Conservation (phyloP, 2,888 invertebrate species). For the Cantharis nigra region DNA sequence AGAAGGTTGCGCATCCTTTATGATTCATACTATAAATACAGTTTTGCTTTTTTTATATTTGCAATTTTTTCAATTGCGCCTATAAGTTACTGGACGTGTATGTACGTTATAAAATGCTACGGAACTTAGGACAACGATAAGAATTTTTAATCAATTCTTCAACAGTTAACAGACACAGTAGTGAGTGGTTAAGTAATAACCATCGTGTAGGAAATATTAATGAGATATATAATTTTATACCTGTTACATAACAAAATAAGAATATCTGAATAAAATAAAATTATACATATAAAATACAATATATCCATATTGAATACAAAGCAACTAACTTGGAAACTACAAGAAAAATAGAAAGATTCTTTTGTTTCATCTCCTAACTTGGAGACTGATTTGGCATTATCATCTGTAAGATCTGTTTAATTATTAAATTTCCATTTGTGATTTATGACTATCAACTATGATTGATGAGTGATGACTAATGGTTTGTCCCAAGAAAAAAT, state of each 20-base stretch:
- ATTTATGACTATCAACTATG: too few relatives aligned
- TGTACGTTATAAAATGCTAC: conserved; percentile 22
- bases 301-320: too few relatives aligned
- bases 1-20: background rate
- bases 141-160: conserved; percentile 20
- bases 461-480: too few relatives aligned
- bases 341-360: too few relatives aligned
- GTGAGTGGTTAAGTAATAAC: conserved; percentile 4
- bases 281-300: background rate
- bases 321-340: too few relatives aligned
- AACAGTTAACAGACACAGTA: conserved; percentile 1
- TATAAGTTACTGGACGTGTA: conserved; percentile 21
- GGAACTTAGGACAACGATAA: conserved; percentile 11
- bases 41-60: background rate
- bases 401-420: too few relatives aligned
- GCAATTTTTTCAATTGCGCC: conserved; percentile 15
- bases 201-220: conserved; percentile 1
- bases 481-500: too few relatives aligned
- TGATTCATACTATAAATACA: background rate
- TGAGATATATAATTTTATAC: background rate
- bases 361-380: too few relatives aligned
- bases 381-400: too few relatives aligned
- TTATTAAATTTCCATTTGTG: too few relatives aligned
- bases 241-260: background rate
- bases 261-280: background rate